Percentiles rank a stretch among this genome's conserved stretches.
Evolutionary conservation across 2,888 invertebrate species (phyloP).

Genomic region (Morinoia aosen): DNA sequence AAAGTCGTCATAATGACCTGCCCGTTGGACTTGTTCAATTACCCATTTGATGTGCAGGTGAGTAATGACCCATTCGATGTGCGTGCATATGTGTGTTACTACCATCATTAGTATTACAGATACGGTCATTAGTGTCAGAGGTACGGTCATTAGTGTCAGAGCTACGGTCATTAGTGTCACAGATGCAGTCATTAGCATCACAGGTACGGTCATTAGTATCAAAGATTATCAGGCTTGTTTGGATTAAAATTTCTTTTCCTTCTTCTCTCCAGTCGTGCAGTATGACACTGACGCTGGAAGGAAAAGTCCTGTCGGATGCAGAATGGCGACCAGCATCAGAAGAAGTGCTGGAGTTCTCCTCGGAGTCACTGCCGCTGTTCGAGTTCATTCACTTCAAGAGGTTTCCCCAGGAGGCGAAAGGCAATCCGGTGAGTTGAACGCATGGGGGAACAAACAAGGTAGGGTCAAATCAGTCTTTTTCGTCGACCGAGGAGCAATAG

Average conservation of each 20-base stretch:
- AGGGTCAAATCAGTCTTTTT: no score
- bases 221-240: no score
- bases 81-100: no score
- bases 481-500: no score
- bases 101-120: no score
- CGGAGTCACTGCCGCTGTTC: background rate
- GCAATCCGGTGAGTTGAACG: background rate
- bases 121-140: no score
- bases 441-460: no score
- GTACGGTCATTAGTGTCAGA: no score
- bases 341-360: background rate
- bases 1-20: background rate
- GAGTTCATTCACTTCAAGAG: slow-evolving; percentile 25
- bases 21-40: background rate
- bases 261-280: slow-evolving; percentile 39
- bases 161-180: no score
- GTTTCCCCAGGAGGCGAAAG: background rate
- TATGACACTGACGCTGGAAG: slow-evolving; percentile 48
- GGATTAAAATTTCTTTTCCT: no score
- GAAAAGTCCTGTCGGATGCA: background rate
- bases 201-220: no score
- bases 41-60: slow-evolving; percentile 44
- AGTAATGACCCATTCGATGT: background rate
- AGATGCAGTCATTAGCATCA: no score
- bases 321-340: slow-evolving; percentile 29